Conservation (phyloP, 2,888 invertebrate species). For the Athrips mouffetella region DNA sequence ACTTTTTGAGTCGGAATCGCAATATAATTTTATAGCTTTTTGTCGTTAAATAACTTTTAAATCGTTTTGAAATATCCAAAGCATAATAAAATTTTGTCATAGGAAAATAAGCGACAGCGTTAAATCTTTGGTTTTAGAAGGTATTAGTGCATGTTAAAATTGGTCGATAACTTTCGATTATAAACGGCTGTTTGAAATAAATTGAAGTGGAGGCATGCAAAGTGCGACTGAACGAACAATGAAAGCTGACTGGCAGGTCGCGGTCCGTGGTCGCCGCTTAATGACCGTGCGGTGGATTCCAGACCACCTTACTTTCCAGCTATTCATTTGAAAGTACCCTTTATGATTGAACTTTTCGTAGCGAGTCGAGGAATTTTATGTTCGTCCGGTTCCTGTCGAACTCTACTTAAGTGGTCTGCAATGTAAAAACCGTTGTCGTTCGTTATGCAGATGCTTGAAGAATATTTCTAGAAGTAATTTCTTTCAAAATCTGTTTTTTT, state of each 20-base stretch:
- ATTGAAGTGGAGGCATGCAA: slow-evolving; percentile 51
- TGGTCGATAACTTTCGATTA: slow-evolving; percentile 43
- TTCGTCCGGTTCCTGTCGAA: slow-evolving; percentile 8
- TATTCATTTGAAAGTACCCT: slow-evolving; percentile 51
- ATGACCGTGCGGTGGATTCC: slow-evolving; percentile 52
- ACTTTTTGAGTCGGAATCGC: slow-evolving; percentile 29
- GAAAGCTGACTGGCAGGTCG: slow-evolving; percentile 60
- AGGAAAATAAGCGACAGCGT: background rate
- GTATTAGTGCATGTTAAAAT: slow-evolving; percentile 26
- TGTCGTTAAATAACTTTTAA: slow-evolving; percentile 14
- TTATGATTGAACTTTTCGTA: slow-evolving; percentile 31
- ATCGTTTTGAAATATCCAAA: background rate
- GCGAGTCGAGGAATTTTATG: slow-evolving; percentile 22
- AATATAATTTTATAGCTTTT: slow-evolving; percentile 20
- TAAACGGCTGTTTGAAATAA: slow-evolving; percentile 42
- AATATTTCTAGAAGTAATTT: background rate
- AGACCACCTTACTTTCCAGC: slow-evolving; percentile 57
- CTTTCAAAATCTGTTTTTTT: too few relatives aligned
- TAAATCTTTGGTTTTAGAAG: background rate
- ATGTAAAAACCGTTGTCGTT: slow-evolving; percentile 1
- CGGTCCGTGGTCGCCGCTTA: slow-evolving; percentile 50
- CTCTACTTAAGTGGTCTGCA: slow-evolving; percentile 7
- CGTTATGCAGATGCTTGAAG: background rate
- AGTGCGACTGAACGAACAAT: slow-evolving; percentile 59
- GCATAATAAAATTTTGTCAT: background rate